Percentiles rank a stretch among this genome's conserved stretches.
Evolutionary conservation across 2,797 vertebrate species (phyloP).

Genomic region (Nyctibius grandis): DNA sequence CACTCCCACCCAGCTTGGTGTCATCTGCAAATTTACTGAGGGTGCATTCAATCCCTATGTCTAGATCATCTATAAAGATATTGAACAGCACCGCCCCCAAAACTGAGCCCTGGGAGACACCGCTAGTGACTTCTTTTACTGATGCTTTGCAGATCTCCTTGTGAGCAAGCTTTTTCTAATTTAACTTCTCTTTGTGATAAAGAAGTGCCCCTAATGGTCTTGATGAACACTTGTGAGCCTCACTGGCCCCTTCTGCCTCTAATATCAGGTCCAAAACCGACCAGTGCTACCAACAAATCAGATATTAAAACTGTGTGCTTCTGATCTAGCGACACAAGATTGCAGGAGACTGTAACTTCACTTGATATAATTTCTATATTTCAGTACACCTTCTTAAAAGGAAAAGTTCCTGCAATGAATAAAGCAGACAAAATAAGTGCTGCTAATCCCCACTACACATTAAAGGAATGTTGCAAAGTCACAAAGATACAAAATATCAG

Average conservation of each 20-base stretch:
- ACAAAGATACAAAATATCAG: background rate
- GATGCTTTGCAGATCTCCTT: background rate
- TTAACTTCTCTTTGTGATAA: background rate
- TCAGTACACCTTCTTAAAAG: background rate
- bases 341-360: background rate
- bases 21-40: too few relatives aligned
- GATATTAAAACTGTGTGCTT: background rate
- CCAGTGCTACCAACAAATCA: background rate
- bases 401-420: background rate
- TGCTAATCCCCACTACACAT: background rate
- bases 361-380: background rate
- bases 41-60: too few relatives aligned
- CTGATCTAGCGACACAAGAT: background rate
- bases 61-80: too few relatives aligned
- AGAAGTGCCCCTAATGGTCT: background rate
- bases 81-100: too few relatives aligned
- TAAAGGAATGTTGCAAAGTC: background rate
- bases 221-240: background rate
- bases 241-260: background rate
- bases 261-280: background rate
- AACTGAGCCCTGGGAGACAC: too few relatives aligned
- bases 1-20: too few relatives aligned
- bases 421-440: background rate
- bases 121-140: background rate
- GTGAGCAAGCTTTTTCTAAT: background rate